Evolutionary conservation across 2,888 invertebrate genomes (phyloP).

Genomic region (Siphlonurus alternatus): DNA sequence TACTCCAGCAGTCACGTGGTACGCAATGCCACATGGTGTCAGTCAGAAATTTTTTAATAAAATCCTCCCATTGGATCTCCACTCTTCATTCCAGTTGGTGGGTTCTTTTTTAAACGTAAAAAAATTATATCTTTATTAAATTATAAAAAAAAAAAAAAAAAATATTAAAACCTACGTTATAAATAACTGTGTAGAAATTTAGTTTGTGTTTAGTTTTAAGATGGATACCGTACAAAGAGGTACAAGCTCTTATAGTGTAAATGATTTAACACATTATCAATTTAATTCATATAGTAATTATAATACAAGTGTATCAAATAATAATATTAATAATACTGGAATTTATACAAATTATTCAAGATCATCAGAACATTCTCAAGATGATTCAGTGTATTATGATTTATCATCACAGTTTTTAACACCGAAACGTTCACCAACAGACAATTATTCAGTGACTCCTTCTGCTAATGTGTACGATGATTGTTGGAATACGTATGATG

Average conservation of each 20-base stretch:
- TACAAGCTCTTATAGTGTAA: background rate
- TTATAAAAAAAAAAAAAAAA: background rate
- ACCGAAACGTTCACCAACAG: background rate
- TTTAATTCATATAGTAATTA: background rate
- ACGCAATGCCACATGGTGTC: background rate
- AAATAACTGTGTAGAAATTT: background rate
- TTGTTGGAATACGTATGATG: background rate
- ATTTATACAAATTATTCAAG: background rate
- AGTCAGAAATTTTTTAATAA: background rate
- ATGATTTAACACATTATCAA: background rate
- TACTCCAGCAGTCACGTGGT: background rate
- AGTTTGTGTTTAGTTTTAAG: background rate
- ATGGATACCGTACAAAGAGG: background rate
- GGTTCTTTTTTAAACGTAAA: background rate
- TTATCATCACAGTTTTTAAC: background rate
- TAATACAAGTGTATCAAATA: background rate
- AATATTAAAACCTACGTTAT: background rate
- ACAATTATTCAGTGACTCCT: background rate
- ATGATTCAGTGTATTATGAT: background rate
- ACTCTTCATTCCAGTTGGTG: background rate
- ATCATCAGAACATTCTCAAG: background rate
- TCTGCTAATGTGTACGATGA: background rate
- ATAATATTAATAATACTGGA: background rate
- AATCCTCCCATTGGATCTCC: background rate
- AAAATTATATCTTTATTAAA: background rate